A percentile compares a stretch with the other conserved stretches of the same genome.
Evolutionary conservation across 2,797 vertebrate species (phyloP).

Genomic region (Odontamblyopus lacepedii): DNA sequence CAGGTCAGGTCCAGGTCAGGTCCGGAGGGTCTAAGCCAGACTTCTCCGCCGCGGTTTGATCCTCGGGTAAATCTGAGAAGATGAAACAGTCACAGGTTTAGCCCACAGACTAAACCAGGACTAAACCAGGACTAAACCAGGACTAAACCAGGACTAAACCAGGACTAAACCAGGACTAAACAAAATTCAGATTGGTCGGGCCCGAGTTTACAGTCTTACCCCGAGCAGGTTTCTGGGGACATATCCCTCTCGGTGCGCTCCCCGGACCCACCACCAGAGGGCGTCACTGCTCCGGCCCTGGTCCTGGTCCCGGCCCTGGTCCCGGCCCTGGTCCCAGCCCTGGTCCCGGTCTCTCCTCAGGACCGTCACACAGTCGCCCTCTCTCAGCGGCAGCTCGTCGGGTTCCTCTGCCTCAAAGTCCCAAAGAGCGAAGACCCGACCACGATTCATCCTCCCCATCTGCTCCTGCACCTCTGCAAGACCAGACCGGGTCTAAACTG

Average conservation of each 20-base stretch:
- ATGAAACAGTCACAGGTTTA: background rate
- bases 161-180: background rate
- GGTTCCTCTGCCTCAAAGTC: conserved; percentile 83
- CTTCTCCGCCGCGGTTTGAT: conserved; percentile 93
- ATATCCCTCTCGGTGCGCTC: conserved; percentile 86
- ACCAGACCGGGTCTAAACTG: no score
- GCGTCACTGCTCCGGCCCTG: conserved; percentile 84
- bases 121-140: background rate
- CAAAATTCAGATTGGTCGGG: background rate
- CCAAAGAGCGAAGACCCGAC: conserved; percentile 92
- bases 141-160: background rate
- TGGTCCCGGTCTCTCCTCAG: conserved; percentile 67
- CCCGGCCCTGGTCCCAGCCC: background rate
- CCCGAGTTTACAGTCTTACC: conserved; percentile 63
- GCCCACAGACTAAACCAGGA: background rate
- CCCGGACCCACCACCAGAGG: conserved; percentile 95
- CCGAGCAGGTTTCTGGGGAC: conserved; percentile 92
- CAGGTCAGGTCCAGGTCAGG: background rate
- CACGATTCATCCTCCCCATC: conserved; percentile 97
- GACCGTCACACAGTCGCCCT: conserved; percentile 91
- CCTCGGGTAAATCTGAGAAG: conserved; percentile 87
- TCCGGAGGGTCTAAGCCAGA: conserved; percentile 75
- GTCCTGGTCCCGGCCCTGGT: background rate
- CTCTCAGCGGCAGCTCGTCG: conserved; percentile 86
- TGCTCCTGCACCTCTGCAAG: conserved; percentile 93